Evolutionary conservation across 30 jellyfish, hydroid and myxozoan species (phyloP), one percentile per base, ranked within the genome.

Genomic region (Mastigias papua): DNA sequence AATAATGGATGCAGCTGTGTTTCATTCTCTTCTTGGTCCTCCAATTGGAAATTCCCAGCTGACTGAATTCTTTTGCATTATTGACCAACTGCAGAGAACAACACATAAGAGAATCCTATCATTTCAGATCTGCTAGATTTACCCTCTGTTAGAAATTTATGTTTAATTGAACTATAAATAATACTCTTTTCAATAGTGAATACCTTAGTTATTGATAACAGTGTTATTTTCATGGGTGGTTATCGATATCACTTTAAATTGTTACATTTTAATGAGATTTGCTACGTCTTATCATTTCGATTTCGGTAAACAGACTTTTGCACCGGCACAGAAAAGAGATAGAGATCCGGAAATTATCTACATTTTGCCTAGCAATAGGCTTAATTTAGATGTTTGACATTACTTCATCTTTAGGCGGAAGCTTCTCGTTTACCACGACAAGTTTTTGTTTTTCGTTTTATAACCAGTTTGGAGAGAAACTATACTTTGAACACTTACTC

Each of bases 201-300:
- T 25, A 34, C 37, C 34, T 37, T 32, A n/a, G 81, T 48, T 26
- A 70, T 70, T 48, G 87, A 76, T 76, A 76, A 76, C 68, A 19
- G 46, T 30, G 37, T 77, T 63, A 51, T 77, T 77, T 69, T 79
- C 90, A 60, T 32, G 90, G 90, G 90, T 79, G 90, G 90, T 79
- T 79, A 79, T 79, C 90, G 62, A 42, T 79, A 37, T 79, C 90
- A 66, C 33, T 58, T 79, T 61, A 79, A 61, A 54, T 79, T 27
- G 58, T 79, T 79, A 79, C 51, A 29, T 19, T 46, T 11, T 63
- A 28, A 79, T 75, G 34, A 34, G 86, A 75, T 79, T 79, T 60
- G 6, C 48, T 63, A 48, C 78, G 35, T 48, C 80, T 66, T 64
- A 51, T 61, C 81, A 25, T 37, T 79, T 62, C 62, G 68, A 1